Conservation (phyloP, 2,797 vertebrate genomes). For the Trachops cirrhosus region DNA sequence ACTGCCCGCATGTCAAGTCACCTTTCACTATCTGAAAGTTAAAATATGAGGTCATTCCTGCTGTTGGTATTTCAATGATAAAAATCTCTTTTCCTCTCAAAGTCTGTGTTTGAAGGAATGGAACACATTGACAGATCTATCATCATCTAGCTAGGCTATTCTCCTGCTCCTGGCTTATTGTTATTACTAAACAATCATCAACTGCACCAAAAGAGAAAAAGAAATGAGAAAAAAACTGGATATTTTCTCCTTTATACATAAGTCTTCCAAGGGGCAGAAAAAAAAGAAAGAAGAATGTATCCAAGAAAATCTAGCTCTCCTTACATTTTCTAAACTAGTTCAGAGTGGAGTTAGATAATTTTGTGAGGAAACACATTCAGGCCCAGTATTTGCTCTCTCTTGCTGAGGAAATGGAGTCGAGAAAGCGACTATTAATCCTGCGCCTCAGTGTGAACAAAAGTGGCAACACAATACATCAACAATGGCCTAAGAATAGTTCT, state of each 20-base stretch:
- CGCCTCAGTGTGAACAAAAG: constrained; percentile 71
- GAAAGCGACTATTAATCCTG: constrained; percentile 72
- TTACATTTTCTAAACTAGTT: constrained; percentile 66
- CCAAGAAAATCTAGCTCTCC: not conserved
- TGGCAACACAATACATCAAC: constrained; percentile 72
- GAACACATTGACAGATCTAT: not conserved
- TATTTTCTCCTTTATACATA: not conserved
- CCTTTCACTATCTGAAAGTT: not conserved
- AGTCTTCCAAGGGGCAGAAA: not conserved
- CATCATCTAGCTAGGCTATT: not conserved
- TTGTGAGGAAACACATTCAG: constrained; percentile 49
- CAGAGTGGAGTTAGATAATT: constrained; percentile 58
- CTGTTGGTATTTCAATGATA: not conserved
- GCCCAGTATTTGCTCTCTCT: constrained; percentile 59
- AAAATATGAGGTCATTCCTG: constrained; percentile 16
- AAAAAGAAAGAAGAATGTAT: not conserved
- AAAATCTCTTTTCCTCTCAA: not conserved
- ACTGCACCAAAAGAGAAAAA: not conserved
- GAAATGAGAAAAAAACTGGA: not conserved
- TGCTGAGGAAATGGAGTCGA: constrained; percentile 61
- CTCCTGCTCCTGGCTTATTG: constrained; percentile 1
- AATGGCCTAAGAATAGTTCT: constrained; percentile 73
- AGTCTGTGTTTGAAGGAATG: not conserved
- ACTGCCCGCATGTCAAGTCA: not conserved
- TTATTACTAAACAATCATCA: not conserved